Evolutionary conservation across 2,113 vertebrate genomes (phyloP), one percentile per base, ranked within the genome.

Genomic region (Silurus glanis): DNA sequence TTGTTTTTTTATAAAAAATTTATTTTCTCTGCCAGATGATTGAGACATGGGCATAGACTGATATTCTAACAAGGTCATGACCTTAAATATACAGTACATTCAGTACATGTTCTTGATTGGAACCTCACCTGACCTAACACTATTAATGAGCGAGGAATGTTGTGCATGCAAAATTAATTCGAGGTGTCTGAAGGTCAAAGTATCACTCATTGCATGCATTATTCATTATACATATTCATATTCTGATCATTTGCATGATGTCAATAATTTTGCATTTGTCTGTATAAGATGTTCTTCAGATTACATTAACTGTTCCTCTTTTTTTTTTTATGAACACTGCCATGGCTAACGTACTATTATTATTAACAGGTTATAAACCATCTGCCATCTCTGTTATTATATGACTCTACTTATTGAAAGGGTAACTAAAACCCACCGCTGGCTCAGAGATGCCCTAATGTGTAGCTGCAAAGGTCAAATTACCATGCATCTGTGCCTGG

Each of bases 391-490:
- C 37, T 76, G 47, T 75, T 66, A 79, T 82, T 59, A 64, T 84
- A 90, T 80, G 83, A 59, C 72, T 17, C 47, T 88, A 78, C 85
- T 87, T 62, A 89, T 79, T 85, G 49, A 91, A 90, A 92, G 90
- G 78, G 90, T 90, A 91, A 82, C 75, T 85, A 25, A 75, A 82
- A 80, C 67, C 80, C 83, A 81, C 83, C 80, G 76, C 23, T 85
- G 91, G 83, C 78, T 88, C 51, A 80, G 47, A 87, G 87, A 83
- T 83, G 78, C 88, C 83, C 87, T 90, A 83, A 84, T 86, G 58
- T 66, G 49, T 58, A 87, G 88, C 83, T 74, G n/a, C 86, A 91
- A 92, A 93, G 88, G 89, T 93, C 91, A 90, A 84, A 91, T 93
- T 92, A 90, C 62, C 83, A 92, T 89, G 87, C 72, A 72, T 89